These are phyloP conservation scores for Tychaedon coryphoeus DNA, from an alignment of 2,113 vertebrate species.

Conservation along the genomic window DNA sequence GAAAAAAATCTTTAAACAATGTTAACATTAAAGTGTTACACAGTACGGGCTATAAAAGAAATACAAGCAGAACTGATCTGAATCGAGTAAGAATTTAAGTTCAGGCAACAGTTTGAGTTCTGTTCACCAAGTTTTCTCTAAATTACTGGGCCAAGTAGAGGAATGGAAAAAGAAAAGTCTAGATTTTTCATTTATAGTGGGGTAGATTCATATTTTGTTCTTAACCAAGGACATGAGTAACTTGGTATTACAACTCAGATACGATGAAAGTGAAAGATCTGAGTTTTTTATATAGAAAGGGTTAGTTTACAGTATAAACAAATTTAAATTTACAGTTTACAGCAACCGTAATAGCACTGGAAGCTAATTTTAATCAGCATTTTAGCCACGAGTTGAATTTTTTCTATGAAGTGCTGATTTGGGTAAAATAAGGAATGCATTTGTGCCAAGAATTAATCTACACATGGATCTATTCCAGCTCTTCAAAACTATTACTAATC, in stretches of 20 bases:
- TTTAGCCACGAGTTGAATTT: neutral
- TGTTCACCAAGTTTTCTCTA: neutral
- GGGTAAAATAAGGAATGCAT: neutral
- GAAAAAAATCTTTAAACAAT: neutral
- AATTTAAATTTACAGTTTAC: neutral
- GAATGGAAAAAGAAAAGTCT: neutral
- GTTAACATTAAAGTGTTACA: neutral
- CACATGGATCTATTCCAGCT: neutral
- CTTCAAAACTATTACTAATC: neutral
- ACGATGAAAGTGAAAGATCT: neutral
- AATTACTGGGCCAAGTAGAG: neutral
- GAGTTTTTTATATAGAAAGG: neutral
- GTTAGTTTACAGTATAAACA: neutral
- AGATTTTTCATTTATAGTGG: neutral
- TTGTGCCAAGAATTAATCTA: neutral
- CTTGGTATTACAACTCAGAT: neutral
- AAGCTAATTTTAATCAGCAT: neutral
- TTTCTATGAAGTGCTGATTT: neutral
- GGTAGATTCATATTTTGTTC: neutral
- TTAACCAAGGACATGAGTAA: neutral
- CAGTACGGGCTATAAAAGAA: neutral
- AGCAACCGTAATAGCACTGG: neutral
- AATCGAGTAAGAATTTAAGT: neutral
- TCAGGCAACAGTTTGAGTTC: neutral
- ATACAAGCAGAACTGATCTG: neutral